phyloP scores from a whole-genome alignment of 2,113 vertebrate genomes.

The Calidris pugnax region DNA sequence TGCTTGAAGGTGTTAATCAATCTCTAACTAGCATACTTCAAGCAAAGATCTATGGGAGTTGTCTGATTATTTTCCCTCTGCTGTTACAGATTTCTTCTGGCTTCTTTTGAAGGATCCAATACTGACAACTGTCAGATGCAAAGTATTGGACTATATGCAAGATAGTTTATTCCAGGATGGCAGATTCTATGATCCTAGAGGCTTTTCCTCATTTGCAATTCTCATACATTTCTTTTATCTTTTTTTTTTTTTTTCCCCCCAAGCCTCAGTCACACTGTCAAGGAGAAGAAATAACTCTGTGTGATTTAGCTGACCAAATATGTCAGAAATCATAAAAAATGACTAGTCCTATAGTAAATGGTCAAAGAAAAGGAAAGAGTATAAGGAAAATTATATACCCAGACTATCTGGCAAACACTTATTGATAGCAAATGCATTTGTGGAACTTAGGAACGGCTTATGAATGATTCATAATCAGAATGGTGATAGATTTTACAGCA shows the following conservation, averaged over 20 bases:
- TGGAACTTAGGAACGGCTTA: not conserved
- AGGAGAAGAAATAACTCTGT: constrained; percentile 19
- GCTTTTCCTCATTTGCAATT: constrained; percentile 34
- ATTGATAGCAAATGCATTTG: constrained; percentile 20
- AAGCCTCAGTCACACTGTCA: constrained; percentile 22
- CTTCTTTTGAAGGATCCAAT: not conserved
- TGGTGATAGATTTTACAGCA: not conserved
- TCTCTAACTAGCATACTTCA: not conserved
- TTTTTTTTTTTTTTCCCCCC: too few species aligned
- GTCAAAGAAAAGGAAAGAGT: not conserved
- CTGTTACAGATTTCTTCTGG: not conserved
- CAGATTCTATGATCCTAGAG: not conserved
- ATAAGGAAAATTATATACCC: not conserved
- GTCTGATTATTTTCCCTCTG: not conserved
- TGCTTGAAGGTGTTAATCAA: not conserved
- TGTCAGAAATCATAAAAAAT: constrained; percentile 33
- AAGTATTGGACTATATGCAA: not conserved
- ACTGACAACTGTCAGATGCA: not conserved
- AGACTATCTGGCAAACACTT: not conserved
- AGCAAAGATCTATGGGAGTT: not conserved
- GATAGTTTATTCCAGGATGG: not conserved
- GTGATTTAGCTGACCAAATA: constrained; percentile 6
- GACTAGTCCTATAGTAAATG: not conserved
- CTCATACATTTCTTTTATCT: not conserved
- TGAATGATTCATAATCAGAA: constrained; percentile 35